phyloP scores from a whole-genome alignment of 92 coral and sea anemone genomes.

The Epizoanthus scotinus region DNA sequence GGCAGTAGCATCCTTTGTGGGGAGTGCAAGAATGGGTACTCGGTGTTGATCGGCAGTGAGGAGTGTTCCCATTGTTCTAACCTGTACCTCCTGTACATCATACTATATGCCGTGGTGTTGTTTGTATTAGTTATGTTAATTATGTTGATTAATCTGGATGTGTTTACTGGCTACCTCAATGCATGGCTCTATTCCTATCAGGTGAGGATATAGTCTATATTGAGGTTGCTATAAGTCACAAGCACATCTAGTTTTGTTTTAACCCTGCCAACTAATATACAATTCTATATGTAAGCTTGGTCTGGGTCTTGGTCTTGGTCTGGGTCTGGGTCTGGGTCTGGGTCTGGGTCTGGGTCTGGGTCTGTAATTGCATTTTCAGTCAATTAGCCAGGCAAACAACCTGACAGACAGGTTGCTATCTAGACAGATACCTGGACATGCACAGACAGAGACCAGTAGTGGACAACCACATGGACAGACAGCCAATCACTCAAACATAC shows the following conservation, averaged over 20 bases:
- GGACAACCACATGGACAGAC: too few relatives aligned
- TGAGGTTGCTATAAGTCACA: constrained; percentile 22
- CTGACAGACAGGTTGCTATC: too few relatives aligned
- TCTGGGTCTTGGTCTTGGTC: too few relatives aligned
- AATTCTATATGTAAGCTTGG: too few relatives aligned
- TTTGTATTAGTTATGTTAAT: constrained; percentile 55
- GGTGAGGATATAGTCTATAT: constrained; percentile 46
- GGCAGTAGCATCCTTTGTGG: constrained; percentile 80
- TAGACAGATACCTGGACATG: too few relatives aligned
- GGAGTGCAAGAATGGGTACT: constrained; percentile 58
- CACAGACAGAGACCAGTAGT: too few relatives aligned
- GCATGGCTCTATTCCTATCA: constrained; percentile 96
- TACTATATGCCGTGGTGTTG: constrained; percentile 56
- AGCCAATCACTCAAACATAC: too few relatives aligned
- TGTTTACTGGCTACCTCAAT: constrained; percentile 90
- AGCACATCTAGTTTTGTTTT: constrained; percentile 11
- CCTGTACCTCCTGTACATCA: constrained; percentile 56
- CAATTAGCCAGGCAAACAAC: too few relatives aligned
- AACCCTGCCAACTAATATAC: too few relatives aligned
- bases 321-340: too few relatives aligned
- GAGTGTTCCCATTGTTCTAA: constrained; percentile 63
- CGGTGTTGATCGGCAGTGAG: constrained; percentile 75
- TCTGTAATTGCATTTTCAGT: too few relatives aligned
- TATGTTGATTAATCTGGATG: constrained; percentile 80
- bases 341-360: too few relatives aligned